These are phyloP conservation scores for Brachynemurus nebulosus DNA, from an alignment of 2,888 invertebrate species.

Conservation along the genomic window DNA sequence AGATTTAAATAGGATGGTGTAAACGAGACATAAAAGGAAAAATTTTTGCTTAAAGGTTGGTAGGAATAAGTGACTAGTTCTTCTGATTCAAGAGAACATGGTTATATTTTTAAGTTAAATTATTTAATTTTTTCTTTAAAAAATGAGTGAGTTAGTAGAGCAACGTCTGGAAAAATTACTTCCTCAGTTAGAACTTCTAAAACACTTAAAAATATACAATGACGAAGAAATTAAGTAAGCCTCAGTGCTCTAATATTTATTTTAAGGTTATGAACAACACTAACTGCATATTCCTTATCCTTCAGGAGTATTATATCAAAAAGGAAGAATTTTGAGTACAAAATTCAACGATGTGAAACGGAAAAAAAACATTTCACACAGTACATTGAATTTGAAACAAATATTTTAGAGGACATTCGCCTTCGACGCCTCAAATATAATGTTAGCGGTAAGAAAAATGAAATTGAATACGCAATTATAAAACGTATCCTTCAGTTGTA, in stretches of 20 bases:
- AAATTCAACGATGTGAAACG: background rate
- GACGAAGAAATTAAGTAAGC: conserved; percentile 1
- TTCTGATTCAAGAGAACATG: too few species aligned
- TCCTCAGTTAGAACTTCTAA: background rate
- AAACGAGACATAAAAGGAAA: too few species aligned
- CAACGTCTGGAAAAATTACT: conserved; percentile 1
- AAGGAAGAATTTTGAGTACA: conserved; percentile 1
- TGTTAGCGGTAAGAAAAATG: background rate
- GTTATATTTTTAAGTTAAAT: background rate
- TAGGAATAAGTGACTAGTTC: too few species aligned
- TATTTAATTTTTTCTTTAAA: background rate
- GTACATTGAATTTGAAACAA: conserved; percentile 2
- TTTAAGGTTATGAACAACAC: background rate
- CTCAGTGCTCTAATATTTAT: background rate
- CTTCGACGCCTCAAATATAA: background rate
- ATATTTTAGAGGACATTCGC: background rate
- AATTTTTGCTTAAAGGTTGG: too few species aligned
- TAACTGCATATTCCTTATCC: background rate
- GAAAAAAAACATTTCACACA: background rate
- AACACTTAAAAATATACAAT: background rate
- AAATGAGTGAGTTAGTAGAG: background rate
- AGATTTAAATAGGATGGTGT: too few species aligned
- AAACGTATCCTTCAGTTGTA: conserved; percentile 1
- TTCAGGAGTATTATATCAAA: background rate
- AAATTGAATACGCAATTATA: background rate